A percentile compares a stretch with the other conserved stretches of the same genome.
phyloP scores from a whole-genome alignment of 2,113 vertebrate genomes.

The Dromas ardeola region DNA sequence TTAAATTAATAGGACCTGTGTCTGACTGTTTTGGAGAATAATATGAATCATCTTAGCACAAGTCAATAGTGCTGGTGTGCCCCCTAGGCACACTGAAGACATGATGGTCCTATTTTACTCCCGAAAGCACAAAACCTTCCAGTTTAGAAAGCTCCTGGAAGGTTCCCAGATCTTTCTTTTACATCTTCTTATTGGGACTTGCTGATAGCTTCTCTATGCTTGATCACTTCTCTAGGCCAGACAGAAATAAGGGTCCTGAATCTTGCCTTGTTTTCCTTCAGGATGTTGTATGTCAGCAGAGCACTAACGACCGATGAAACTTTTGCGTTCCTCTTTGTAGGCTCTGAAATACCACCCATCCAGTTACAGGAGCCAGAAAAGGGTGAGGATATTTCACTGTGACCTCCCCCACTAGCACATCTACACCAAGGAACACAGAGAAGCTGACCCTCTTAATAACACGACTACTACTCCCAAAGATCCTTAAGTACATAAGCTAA shows the following conservation, averaged over 20 bases:
- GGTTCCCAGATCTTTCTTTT: background rate
- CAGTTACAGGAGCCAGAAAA: background rate
- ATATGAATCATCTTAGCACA: background rate
- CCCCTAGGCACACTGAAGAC: background rate
- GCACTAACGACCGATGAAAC: background rate
- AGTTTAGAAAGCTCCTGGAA: background rate
- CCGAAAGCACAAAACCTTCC: background rate
- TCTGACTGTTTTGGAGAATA: background rate
- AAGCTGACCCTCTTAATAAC: background rate
- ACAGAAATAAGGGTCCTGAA: background rate
- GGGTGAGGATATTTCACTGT: background rate
- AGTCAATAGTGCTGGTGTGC: background rate
- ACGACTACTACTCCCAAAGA: accelerated
- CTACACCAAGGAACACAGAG: accelerated
- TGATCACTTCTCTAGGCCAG: background rate
- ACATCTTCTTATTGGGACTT: background rate
- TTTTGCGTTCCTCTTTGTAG: background rate
- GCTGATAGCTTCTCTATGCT: background rate
- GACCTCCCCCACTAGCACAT: background rate
- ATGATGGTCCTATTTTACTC: background rate
- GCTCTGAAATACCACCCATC: background rate
- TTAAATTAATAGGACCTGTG: background rate
- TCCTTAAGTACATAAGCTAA: background rate
- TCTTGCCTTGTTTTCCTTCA: background rate
- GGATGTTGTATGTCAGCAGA: background rate